A percentile compares a stretch with the other conserved stretches of the same genome.
These are phyloP conservation scores for Cataglyphis albicans DNA, from an alignment of 2,888 invertebrate species.

Conservation along the genomic window DNA sequence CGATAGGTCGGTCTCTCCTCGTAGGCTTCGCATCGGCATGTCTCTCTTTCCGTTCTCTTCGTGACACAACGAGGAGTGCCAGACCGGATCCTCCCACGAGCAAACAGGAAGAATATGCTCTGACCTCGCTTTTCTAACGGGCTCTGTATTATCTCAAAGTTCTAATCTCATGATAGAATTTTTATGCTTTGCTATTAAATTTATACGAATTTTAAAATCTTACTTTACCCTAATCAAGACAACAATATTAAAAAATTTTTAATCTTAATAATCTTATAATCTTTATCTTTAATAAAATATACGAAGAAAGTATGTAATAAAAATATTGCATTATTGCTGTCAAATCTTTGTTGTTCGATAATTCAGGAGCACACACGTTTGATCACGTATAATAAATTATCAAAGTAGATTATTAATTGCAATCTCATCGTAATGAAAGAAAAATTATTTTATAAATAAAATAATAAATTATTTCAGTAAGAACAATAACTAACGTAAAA, in stretches of 20 bases:
- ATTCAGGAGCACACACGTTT: background rate
- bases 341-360: background rate
- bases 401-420: background rate
- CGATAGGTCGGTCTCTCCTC: constrained; percentile 59
- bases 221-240: background rate
- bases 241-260: background rate
- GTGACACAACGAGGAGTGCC: constrained; percentile 52
- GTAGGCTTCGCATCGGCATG: constrained; percentile 23
- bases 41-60: constrained; percentile 47
- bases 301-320: background rate
- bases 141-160: background rate
- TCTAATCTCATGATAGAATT: constrained; percentile 18
- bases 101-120: constrained; percentile 29
- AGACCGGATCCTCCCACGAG: constrained; percentile 70
- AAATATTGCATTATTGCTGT: background rate
- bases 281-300: background rate
- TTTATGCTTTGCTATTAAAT: background rate
- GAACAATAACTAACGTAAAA: background rate
- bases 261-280: background rate
- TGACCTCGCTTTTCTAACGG: constrained; percentile 36
- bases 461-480: background rate
- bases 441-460: background rate
- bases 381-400: background rate
- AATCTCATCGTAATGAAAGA: constrained; percentile 4
- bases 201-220: background rate